Evolutionary conservation across 2,888 invertebrate species (phyloP), one percentile per base, ranked within the genome.

Genomic region (Drosophila formosana): DNA sequence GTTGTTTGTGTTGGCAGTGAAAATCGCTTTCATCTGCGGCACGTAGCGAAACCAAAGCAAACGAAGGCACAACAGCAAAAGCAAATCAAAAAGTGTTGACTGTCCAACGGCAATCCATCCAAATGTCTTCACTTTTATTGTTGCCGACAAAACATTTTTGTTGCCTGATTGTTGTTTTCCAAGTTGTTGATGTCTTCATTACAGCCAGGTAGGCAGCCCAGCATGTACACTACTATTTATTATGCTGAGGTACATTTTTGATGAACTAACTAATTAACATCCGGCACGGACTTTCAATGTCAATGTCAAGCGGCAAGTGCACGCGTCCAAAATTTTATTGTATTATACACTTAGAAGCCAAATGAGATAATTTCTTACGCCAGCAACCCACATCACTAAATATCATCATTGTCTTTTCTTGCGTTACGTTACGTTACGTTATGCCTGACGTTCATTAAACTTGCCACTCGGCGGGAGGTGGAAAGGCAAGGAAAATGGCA

Each of bases 201-300:
- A 60, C 56, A 46, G 45, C 25, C 26, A 56, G 37, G 9, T 9
- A 18, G 18, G 18, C 18, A 18, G 18, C 18, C 18, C 18, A 18
- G 18, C 18, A 18, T 18, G 18, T 32, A 8, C 13, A 46, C n/a
- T 13, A 41, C 13, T 6, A 37, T 37, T 50, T 56, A 41, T 46
- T 34, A n/a, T 55, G 46, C 39, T 55, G 46, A 75, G 75, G 64
- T 75, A 75, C 8, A 75, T 63, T 72, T 57, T 66, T 73, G 76
- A 66, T 87, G 72, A 82, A 76, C 86, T 78, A 64, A 58, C 64
- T 89, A 88, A 89, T 85, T 85, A 85, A 75, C 89, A 88, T 82
- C 74, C 75, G 71, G 56, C 88, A 64, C 75, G 67, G 68, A 71
- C 88, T 82, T 78, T 89, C 85, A 85, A 88, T 85, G 85, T 89